Percentiles rank a stretch among this genome's conserved stretches.
Conservation (phyloP, 2,113 vertebrate genomes). For the Spermophilus dauricus region DNA sequence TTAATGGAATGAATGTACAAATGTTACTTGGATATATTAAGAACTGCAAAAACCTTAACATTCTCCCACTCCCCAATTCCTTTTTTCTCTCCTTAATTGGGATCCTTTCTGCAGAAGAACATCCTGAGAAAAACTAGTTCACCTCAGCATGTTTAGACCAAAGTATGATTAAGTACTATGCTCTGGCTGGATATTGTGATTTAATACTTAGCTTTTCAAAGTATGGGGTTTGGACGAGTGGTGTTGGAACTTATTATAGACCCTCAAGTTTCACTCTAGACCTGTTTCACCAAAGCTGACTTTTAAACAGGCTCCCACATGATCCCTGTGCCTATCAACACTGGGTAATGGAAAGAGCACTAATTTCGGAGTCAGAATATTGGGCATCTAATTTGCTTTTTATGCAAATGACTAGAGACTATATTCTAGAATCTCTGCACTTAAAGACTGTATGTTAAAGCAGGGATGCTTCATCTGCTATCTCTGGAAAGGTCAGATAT, state of each 20-base stretch:
- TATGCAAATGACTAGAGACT: not conserved
- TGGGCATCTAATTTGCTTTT: not conserved
- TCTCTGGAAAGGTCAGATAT: conserved; percentile 41
- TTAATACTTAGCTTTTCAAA: conserved; percentile 36
- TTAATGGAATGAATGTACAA: not conserved
- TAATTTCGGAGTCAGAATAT: not conserved
- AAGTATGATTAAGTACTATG: conserved; percentile 56
- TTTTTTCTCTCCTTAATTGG: not conserved
- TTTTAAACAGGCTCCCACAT: not conserved
- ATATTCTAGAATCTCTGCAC: not conserved
- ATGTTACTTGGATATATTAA: not conserved
- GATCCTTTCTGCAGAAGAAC: not conserved
- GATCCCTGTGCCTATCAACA: not conserved
- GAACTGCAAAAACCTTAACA: not conserved
- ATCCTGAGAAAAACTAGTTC: conserved; percentile 51
- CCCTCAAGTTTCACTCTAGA: not conserved
- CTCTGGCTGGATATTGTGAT: conserved; percentile 11
- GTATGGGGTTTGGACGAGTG: not conserved
- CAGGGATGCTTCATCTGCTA: not conserved
- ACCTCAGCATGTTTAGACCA: not conserved
- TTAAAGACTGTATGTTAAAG: not conserved
- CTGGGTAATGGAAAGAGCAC: not conserved
- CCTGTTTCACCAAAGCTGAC: not conserved
- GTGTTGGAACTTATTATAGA: not conserved
- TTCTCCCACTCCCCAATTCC: not conserved